A percentile compares a stretch with the other conserved stretches of the same genome.
phyloP scores from a whole-genome alignment of 2,888 invertebrate genomes.

The Dorcus hopei region DNA sequence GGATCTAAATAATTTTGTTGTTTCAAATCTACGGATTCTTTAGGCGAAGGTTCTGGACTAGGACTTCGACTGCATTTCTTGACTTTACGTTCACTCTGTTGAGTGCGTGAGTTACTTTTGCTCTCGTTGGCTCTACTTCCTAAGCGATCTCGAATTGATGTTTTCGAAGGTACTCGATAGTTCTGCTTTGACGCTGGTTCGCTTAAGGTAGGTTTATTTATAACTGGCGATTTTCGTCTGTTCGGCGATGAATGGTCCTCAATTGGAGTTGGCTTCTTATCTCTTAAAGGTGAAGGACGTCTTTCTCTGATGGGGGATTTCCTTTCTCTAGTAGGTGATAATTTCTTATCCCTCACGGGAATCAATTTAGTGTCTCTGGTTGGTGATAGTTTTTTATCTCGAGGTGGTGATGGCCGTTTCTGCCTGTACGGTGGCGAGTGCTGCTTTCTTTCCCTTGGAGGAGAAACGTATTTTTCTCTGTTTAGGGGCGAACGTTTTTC shows the following conservation, averaged over 20 bases:
- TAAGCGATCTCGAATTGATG: slow-evolving; percentile 32
- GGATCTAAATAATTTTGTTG: slow-evolving; percentile 40
- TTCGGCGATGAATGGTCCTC: slow-evolving; percentile 10
- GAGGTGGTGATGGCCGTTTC: background rate
- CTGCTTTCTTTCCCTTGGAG: slow-evolving; percentile 30
- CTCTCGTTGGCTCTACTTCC: slow-evolving; percentile 21
- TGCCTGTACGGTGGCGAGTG: slow-evolving; percentile 21
- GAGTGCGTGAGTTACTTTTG: background rate
- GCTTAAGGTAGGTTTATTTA: slow-evolving; percentile 12
- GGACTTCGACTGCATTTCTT: slow-evolving; percentile 20
- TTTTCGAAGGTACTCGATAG: slow-evolving; percentile 18
- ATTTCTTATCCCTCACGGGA: slow-evolving; percentile 8
- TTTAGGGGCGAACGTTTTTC: background rate
- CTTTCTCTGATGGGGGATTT: slow-evolving; percentile 4
- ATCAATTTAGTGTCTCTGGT: slow-evolving; percentile 33
- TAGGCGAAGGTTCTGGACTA: slow-evolving; percentile 16
- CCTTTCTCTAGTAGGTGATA: slow-evolving; percentile 5
- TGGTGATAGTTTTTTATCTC: slow-evolving; percentile 7
- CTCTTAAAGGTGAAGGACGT: slow-evolving; percentile 11
- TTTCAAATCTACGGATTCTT: slow-evolving; percentile 10
- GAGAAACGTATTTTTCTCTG: background rate
- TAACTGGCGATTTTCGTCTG: slow-evolving; percentile 6
- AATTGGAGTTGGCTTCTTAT: slow-evolving; percentile 1
- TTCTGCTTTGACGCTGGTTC: slow-evolving; percentile 14
- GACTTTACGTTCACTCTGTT: slow-evolving; percentile 12